Evolutionary conservation across 2,113 vertebrate species (phyloP), one percentile per base, ranked within the genome.

Genomic region (Colossoma macropomum): DNA sequence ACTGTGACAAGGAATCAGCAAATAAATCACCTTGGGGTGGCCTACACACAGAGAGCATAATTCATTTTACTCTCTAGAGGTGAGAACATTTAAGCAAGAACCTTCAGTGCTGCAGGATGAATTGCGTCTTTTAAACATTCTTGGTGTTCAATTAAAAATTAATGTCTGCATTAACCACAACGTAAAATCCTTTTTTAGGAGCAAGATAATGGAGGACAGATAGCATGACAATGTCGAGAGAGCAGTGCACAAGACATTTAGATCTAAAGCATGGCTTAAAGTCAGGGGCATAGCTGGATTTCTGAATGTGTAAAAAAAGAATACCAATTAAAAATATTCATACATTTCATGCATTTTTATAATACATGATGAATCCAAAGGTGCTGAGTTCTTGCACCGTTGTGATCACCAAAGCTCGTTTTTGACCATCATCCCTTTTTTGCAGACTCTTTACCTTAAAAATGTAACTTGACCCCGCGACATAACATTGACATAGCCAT

Each of bases 1-100:
- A 76, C 62, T 0, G 83, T 84, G 87, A 88, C 87, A 90, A 84
- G 82, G 82, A 79, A 87, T 90, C 85, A 88, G 89, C 84, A 88
- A 87, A 90, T 87, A 88, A 88, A 88, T 89, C 87, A 87, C 87
- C 80, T 88, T 68, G 75, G 87, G 87, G 85, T 87, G 87, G 87
- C 87, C 87, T 75, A 60, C 68, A 79, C 76, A 66, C 81, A 52
- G 83, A 83, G 74, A 86, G 77, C 32, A 82, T 90, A 75, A 90
- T 87, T 90, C 87, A 90, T 88, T 83, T 78, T 75, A 50, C 63
- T 79, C 85, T 83, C 87, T 75, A 72, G 86, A 85, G 85, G 85
- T 84, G 45, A 75, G 80, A 87, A 83, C 84, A 74, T 86, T 90
- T 88, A 87, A 81, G 77, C 74, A 73, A 34, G 75, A 86, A 76